Base-by-base conservation (phyloP, 2,113 vertebrate species). In the Thamnaconus septentrionalis region DNA sequence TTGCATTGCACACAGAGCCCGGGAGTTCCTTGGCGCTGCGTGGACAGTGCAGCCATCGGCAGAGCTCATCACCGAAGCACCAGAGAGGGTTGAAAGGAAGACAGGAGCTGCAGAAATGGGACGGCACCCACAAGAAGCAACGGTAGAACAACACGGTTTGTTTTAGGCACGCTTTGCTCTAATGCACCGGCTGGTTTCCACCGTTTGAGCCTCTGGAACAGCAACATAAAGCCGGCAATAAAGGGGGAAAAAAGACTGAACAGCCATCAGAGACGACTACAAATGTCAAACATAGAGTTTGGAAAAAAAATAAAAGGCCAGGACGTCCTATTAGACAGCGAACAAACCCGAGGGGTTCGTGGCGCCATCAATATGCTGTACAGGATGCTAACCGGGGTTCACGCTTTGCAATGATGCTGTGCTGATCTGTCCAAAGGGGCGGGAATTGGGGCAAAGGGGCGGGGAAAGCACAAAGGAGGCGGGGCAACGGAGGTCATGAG, bases 311-410 rank as follows among this genome's bases (percentile, higher is more conserved):
- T 31, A 31, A 31, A 31, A 31, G 18, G 18, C 18, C 18, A 31
- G 2, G 18, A 31, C 18, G 18, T 31, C 18, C 18, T 31, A 31
- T 31, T 31, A 31, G 18, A 31, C 18, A 31, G 18, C 18, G 18
- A 31, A 31, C 18, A 31, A 31, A 31, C 18, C 18, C 18, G 18
- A 31, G 18, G 18, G 18, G 18, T 31, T 31, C 18, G 18, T 31
- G 18, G 18, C 18, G 18, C 18, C 18, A 47, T 3, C 3, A 39
- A n/a, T n/a, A 64, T 81, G 82, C 84, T 80, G 69, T 70, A 84
- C 65, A 69, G 57, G 75, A 78, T 71, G 76, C 74, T 64, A 69
- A 80, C 60, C 44, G 65, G 41, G 60, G 54, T 58, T 66, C 55
- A 41, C 7, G 65, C 69, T 64, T 48, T 62, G 59, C 47, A 52